Base-by-base conservation (phyloP, 2,888 invertebrate species). In the Coelinius sp. region DNA sequence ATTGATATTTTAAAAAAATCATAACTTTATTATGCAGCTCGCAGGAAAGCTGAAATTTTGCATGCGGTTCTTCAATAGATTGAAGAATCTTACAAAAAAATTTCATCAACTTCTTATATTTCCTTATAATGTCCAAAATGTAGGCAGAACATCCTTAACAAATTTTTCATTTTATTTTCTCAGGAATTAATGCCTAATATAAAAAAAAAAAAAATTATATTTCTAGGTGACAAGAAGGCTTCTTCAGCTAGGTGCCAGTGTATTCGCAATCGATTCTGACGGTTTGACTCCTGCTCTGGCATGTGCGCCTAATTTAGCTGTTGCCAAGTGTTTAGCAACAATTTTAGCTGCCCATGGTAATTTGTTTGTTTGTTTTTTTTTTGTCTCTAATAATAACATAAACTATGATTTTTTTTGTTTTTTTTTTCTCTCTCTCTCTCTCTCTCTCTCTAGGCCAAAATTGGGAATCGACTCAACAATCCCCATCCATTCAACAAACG, bases 201-300 rank as follows among this genome's bases (percentile, higher is more conserved):
- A n/a, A n/a, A n/a, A n/a, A n/a, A n/a, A n/a, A n/a, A n/a, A n/a
- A n/a, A n/a, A n/a, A n/a, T n/a, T n/a, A n/a, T n/a, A n/a, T n/a
- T n/a, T n/a, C n/a, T 20, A 83, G 83, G 78, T 92, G 1, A 92
- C 92, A 0, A 88, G 90, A 77, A 89, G 90, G 78, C 87, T 92
- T 72, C 87, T 92, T 31, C 86, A 88, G 76, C 90, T 90, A 80
- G 92, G 92, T 2, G 91, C 91, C 46, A 91, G 90, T 68, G 90
- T 92, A 1, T 84, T 89, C 64, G 89, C 90, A 0, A 88, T 90
- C 2, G 92, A 92, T 82, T 88, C 88, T 41, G 89, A 90, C 76
- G 92, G 92, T 46, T 86, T 91, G 76, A 92, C 91, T 0, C 92
- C 92, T n/a, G 91, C 91, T 2, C 83, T 92, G 73, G 89, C 91